Conservation (phyloP, 2,797 vertebrate species). For the Galaxias olidus region DNA sequence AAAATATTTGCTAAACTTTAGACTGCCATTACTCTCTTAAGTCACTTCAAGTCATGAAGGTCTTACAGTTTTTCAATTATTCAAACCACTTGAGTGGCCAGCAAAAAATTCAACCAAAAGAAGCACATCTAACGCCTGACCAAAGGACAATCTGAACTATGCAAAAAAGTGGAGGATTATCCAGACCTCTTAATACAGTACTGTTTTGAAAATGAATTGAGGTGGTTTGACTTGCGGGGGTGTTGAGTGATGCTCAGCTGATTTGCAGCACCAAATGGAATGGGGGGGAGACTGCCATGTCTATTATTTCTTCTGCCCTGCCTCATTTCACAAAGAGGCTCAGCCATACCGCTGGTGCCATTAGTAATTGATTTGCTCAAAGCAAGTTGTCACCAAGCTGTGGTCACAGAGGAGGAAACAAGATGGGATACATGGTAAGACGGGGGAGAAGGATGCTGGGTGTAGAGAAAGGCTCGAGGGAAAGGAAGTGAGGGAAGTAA, state of each 20-base stretch:
- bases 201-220: not conserved
- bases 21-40: too few relatives aligned
- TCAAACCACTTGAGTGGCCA: too few relatives aligned
- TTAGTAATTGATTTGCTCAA: conserved; percentile 20
- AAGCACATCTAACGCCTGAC: too few relatives aligned
- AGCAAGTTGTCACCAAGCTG: not conserved
- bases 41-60: too few relatives aligned
- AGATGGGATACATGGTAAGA: not conserved
- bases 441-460: not conserved
- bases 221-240: not conserved
- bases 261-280: conserved; percentile 20
- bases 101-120: too few relatives aligned
- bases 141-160: conserved; percentile 2
- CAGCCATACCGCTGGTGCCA: conserved; percentile 25
- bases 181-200: not conserved
- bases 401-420: not conserved
- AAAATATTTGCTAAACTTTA: too few relatives aligned
- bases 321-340: conserved; percentile 51
- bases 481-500: too few relatives aligned
- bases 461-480: too few relatives aligned
- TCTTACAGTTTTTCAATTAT: too few relatives aligned
- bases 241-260: not conserved
- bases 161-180: not conserved
- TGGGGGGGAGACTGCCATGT: conserved; percentile 16
- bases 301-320: conserved; percentile 39